Conservation (phyloP, 2,888 invertebrate species). For the Andrena trimmerana region DNA sequence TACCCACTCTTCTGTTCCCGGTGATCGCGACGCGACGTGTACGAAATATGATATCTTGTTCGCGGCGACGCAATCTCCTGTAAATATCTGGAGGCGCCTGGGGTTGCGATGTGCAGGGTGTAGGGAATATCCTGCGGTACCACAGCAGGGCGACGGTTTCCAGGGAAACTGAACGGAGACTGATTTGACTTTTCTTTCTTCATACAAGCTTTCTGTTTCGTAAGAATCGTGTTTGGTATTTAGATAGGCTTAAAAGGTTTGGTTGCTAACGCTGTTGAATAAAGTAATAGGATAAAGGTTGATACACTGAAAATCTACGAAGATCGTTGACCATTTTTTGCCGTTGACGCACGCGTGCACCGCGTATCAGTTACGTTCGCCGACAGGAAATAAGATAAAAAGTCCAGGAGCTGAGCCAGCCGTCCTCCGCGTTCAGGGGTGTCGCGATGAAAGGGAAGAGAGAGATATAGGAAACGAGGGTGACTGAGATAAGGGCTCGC, state of each 20-base stretch:
- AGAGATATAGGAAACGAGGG: slow-evolving; percentile 59
- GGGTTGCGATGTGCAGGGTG: slow-evolving; percentile 12
- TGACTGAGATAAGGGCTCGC: slow-evolving; percentile 66
- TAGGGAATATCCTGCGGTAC: not conserved
- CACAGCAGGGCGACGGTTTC: not conserved
- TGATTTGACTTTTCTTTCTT: slow-evolving; percentile 3
- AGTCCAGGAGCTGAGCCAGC: slow-evolving; percentile 42
- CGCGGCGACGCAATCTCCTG: slow-evolving; percentile 37
- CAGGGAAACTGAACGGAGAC: not conserved
- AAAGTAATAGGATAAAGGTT: too few species aligned
- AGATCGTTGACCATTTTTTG: slow-evolving; percentile 11
- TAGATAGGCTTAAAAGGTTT: not conserved
- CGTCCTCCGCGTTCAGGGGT: slow-evolving; percentile 22
- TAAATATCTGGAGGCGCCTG: not conserved
- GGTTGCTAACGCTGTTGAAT: too few species aligned
- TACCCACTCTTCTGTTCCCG: slow-evolving; percentile 35
- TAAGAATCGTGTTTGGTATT: not conserved
- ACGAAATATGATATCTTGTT: slow-evolving; percentile 54
- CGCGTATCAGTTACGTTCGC: slow-evolving; percentile 54
- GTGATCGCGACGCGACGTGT: slow-evolving; percentile 48
- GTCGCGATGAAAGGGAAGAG: slow-evolving; percentile 31
- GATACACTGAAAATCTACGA: not conserved
- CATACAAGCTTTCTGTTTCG: not conserved
- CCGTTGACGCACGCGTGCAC: not conserved
- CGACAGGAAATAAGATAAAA: slow-evolving; percentile 61